Evolutionary conservation across 2,113 vertebrate genomes (phyloP).

Genomic region (Brienomyrus brachyistius): DNA sequence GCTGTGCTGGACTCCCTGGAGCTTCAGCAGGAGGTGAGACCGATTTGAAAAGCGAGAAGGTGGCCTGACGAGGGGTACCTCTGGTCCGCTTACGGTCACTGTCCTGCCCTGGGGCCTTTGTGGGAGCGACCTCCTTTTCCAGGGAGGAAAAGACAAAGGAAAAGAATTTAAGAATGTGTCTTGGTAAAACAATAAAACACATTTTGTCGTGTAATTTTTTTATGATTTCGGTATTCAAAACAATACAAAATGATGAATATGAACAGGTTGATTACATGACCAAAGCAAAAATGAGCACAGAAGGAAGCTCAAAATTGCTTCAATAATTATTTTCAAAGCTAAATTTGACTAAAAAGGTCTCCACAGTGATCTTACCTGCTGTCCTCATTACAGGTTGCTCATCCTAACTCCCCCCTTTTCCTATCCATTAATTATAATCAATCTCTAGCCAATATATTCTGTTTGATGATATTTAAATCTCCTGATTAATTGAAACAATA

Average conservation of each 20-base stretch:
- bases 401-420: too few relatives aligned
- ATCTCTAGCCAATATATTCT: too few relatives aligned
- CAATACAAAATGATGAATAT: neutral
- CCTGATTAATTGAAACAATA: too few relatives aligned
- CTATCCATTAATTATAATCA: too few relatives aligned
- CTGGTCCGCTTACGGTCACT: neutral
- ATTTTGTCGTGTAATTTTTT: neutral
- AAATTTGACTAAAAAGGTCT: too few relatives aligned
- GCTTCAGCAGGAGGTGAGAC: neutral
- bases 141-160: neutral
- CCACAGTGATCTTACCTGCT: too few relatives aligned
- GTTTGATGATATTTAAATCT: too few relatives aligned
- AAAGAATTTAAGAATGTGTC: neutral
- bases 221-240: neutral
- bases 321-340: too few relatives aligned
- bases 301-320: too few relatives aligned
- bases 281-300: neutral
- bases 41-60: neutral
- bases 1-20: neutral
- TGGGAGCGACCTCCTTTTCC: neutral
- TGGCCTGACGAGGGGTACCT: neutral
- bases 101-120: constrained; percentile 5
- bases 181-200: neutral
- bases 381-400: too few relatives aligned
- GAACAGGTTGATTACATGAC: neutral